Evolutionary conservation across 2,888 invertebrate genomes (phyloP).

Genomic region (Tolmerus cingulatus): DNA sequence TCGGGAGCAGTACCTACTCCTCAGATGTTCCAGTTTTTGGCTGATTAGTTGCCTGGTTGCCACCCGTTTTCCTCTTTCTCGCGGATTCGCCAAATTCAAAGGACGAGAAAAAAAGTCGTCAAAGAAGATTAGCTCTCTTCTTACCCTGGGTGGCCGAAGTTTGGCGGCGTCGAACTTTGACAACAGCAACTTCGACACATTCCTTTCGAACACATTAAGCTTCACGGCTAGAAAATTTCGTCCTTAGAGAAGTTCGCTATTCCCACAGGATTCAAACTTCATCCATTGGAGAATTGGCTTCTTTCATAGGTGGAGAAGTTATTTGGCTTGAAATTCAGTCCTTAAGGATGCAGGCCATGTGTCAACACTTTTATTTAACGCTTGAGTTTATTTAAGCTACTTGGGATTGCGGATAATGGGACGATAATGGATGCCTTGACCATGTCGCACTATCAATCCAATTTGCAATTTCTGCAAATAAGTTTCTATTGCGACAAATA

Average conservation of each 20-base stretch:
- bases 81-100: conserved; percentile 1
- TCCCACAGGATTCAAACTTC: not conserved
- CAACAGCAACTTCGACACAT: not conserved
- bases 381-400: not conserved
- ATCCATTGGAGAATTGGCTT: not conserved
- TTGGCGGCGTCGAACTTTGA: not conserved
- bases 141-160: not conserved
- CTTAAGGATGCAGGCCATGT: not conserved
- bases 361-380: not conserved
- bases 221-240: not conserved
- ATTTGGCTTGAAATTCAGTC: not conserved
- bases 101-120: not conserved
- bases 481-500: not conserved
- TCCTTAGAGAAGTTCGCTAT: not conserved
- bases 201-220: not conserved
- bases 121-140: not conserved
- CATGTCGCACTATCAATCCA: not conserved
- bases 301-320: not conserved
- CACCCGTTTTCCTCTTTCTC: not conserved
- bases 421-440: not conserved
- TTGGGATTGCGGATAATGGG: not conserved
- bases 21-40: not conserved
- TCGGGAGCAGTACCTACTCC: not conserved
- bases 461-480: not conserved
- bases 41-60: not conserved